Conservation (phyloP, 2,113 vertebrate genomes). For the Cyprinus carpio region DNA sequence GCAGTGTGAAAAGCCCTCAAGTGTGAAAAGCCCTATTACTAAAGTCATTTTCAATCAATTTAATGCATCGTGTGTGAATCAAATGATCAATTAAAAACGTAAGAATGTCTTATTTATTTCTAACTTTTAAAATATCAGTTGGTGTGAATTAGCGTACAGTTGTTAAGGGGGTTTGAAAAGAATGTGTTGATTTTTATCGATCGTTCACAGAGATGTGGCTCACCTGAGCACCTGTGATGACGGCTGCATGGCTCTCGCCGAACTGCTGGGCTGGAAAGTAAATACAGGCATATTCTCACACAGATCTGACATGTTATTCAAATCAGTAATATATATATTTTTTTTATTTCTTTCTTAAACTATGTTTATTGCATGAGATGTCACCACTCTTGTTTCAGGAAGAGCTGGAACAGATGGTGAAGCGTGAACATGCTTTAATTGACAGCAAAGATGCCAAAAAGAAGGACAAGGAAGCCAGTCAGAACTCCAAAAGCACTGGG, state of each 20-base stretch:
- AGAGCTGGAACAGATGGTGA: conserved; percentile 85
- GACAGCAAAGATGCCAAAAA: conserved; percentile 72
- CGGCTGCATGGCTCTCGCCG: conserved; percentile 85
- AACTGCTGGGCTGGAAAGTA: conserved; percentile 91
- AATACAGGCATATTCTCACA: neutral
- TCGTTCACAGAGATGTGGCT: conserved; percentile 81
- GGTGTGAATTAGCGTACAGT: neutral
- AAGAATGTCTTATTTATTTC: neutral
- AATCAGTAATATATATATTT: neutral
- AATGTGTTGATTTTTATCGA: neutral
- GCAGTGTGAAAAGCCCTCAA: too few species aligned
- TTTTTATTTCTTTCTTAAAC: neutral
- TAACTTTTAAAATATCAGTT: neutral
- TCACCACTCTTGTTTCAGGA: conserved; percentile 66
- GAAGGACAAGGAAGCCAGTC: conserved; percentile 43
- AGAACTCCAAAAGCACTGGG: conserved; percentile 56
- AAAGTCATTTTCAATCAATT: neutral
- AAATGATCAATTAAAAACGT: neutral
- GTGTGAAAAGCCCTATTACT: too few species aligned
- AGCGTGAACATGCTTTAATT: conserved; percentile 79
- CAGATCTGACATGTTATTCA: neutral
- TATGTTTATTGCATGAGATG: neutral
- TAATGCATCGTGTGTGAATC: neutral
- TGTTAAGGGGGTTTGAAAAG: neutral
- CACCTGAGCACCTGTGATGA: conserved; percentile 86